phyloP scores from a whole-genome alignment of 2,113 vertebrate species.

The Emydura subglobosa region DNA sequence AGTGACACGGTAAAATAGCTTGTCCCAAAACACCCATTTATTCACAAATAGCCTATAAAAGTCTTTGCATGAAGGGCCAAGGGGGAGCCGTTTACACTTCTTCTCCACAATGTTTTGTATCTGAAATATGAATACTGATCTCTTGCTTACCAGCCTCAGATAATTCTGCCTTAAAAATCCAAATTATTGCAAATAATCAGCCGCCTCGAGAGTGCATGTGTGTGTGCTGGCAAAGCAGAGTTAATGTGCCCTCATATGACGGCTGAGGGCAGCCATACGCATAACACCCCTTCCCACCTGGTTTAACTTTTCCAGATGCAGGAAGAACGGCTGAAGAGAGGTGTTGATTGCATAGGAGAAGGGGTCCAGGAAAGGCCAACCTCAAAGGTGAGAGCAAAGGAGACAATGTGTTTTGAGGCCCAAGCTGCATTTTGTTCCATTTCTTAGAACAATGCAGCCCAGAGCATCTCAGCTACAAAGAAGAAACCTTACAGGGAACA shows the following conservation, averaged over 20 bases:
- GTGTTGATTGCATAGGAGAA: neutral
- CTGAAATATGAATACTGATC: neutral
- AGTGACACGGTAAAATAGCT: neutral
- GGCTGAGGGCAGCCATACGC: accelerated
- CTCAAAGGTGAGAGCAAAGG: accelerated
- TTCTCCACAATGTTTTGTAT: neutral
- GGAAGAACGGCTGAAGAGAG: neutral
- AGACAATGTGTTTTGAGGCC: neutral
- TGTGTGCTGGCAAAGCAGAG: neutral
- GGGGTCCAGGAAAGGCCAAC: neutral
- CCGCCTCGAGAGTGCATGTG: neutral
- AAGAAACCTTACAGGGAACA: accelerated
- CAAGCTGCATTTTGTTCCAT: accelerated
- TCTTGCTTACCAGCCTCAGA: accelerated
- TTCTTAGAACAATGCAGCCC: neutral
- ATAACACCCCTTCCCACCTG: neutral
- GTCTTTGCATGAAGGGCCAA: neutral
- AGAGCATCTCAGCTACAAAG: neutral
- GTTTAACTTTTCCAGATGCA: neutral
- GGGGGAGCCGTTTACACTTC: neutral
- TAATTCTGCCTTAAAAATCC: neutral
- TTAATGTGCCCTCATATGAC: neutral
- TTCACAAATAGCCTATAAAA: neutral
- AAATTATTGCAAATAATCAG: accelerated
- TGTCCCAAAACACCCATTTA: neutral